These are phyloP conservation scores for Eueremaeus valkanovi DNA, from an alignment of 2,888 invertebrate species.

Conservation along the genomic window DNA sequence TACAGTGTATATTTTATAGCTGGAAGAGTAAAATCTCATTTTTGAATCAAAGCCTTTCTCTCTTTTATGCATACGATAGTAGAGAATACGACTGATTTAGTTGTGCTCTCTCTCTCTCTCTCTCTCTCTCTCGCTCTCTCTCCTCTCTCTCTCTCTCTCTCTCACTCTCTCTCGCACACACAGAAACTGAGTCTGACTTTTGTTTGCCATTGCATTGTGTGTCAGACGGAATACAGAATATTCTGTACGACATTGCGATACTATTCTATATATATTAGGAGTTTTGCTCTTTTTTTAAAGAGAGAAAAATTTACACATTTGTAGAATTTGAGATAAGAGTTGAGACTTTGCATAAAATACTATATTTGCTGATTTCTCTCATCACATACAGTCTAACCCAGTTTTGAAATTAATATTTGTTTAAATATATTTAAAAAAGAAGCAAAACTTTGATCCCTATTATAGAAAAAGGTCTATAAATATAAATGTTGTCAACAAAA, in stretches of 20 bases:
- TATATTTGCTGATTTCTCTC: constrained; percentile 9
- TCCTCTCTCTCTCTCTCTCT: constrained; percentile 20
- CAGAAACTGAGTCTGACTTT: background rate
- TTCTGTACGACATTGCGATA: background rate
- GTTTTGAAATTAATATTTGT: too few relatives aligned
- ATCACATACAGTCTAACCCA: constrained; percentile 8
- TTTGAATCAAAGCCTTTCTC: constrained; percentile 18
- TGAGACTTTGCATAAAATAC: constrained; percentile 21
- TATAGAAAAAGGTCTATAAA: too few relatives aligned
- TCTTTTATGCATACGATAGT: background rate
- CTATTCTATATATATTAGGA: constrained; percentile 1
- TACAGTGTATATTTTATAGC: constrained; percentile 16
- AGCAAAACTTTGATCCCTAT: too few relatives aligned
- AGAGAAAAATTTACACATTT: constrained; percentile 27
- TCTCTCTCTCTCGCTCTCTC: constrained; percentile 22
- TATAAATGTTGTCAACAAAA: too few relatives aligned
- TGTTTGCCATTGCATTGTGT: constrained; percentile 15
- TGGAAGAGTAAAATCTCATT: constrained; percentile 15
- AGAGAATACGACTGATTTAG: background rate
- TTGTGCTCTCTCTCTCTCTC: constrained; percentile 6
- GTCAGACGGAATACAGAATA: background rate
- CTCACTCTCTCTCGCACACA: background rate
- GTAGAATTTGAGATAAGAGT: constrained; percentile 21
- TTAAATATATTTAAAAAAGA: too few relatives aligned
- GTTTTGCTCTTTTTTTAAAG: background rate